Evolutionary conservation across 23 tunicate genomes (phyloP).

Genomic region (Clavelina lepadiformis): DNA sequence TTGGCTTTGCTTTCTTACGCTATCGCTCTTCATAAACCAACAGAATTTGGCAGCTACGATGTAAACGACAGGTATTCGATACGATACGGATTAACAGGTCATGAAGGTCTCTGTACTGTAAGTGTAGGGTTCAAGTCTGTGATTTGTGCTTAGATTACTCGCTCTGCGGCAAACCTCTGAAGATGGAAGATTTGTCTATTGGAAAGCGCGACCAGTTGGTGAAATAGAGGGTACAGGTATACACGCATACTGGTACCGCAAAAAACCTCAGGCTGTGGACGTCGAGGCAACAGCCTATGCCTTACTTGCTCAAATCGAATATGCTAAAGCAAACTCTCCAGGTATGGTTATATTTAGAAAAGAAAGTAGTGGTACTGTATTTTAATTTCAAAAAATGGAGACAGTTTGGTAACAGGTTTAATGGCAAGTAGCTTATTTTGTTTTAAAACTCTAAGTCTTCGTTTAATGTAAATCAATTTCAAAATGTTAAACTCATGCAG

Average conservation of each 20-base stretch:
- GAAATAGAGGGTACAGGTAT: conserved; percentile 51
- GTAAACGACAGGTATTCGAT: conserved; percentile 5
- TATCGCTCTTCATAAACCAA: conserved; percentile 10
- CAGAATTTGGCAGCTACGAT: background rate
- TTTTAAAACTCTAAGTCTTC: too few relatives aligned
- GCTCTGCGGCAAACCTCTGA: background rate
- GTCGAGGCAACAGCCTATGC: conserved; percentile 71
- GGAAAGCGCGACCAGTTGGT: conserved; percentile 40
- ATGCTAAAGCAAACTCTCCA: background rate
- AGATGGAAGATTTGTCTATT: conserved; percentile 14
- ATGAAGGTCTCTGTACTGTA: background rate
- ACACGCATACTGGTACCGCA: conserved; percentile 57
- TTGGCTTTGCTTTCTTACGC: conserved; percentile 39
- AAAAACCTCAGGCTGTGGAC: conserved; percentile 29
- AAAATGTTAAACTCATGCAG: too few relatives aligned
- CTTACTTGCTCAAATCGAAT: conserved; percentile 34
- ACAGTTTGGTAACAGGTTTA: too few relatives aligned
- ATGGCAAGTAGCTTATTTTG: too few relatives aligned
- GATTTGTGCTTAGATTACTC: background rate
- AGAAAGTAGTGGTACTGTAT: too few relatives aligned
- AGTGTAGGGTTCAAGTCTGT: too few relatives aligned
- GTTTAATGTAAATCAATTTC: too few relatives aligned
- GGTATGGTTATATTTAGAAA: background rate
- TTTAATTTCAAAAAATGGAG: too few relatives aligned
- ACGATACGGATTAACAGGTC: background rate